Evolutionary conservation across 2,797 vertebrate species (phyloP), one percentile per base, ranked within the genome.

Genomic region (Catamblyrhynchus diadema): DNA sequence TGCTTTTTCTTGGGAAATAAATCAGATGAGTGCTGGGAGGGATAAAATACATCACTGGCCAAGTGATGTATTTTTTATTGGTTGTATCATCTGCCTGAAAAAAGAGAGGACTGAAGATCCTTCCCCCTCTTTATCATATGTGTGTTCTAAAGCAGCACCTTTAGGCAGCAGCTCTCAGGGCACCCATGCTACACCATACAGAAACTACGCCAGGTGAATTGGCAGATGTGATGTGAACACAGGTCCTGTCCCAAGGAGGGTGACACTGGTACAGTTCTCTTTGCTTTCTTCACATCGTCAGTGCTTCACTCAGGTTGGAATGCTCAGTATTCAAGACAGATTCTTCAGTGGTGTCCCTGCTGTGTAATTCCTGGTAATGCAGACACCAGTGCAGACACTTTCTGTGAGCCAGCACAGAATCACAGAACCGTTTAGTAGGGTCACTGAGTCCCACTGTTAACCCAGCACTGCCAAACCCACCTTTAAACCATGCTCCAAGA

Each of bases 381-480:
- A 48, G 66, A 47, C 7, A 4, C 21, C 33, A 25, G 9, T n/a
- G 9, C 53, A 54, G 32, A 54, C 32, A 28, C 12, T 57, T 65
- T 54, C 22, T 3, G 0, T 42, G 51, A 61, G 24, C 73, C 32
- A 65, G 22, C 53, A 51, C 1, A 45, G 50, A 57, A 32, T 9
- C 37, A 57, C 37, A 39, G 39, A 77, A 57, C 8, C 0, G 0
- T 45, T 57, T 23, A 70, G 7, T 4, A 27, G 45, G 17, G 30
- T 51, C 28, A 33, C 7, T 1, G 2, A 70, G 37, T 19, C 11
- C 6, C 13, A 6, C 12, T 42, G 24, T 45, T 39, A 50, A 32
- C 17, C 21, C 44, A 45, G 37, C 24, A 27, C 32, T 54, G 41
- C 13, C 54, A 54, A 61, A n/a, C 2, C 6, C 22, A 47, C 7